Percentiles rank a stretch among this genome's conserved stretches.
These are phyloP conservation scores for Heptranchias perlo DNA, from an alignment of 2,113 vertebrate genomes.

Conservation along the genomic window DNA sequence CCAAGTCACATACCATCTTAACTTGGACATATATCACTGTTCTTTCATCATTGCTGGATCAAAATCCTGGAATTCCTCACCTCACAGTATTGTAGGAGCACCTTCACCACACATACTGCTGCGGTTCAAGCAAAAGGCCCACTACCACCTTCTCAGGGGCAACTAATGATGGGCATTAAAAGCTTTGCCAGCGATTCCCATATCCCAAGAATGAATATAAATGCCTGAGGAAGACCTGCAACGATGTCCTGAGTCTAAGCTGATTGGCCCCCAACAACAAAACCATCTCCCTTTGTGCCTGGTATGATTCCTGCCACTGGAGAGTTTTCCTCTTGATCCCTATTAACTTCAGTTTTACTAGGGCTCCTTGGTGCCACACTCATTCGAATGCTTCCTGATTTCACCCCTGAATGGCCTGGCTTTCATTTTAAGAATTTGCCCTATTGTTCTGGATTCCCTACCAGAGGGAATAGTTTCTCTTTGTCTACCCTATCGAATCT, in stretches of 20 bases:
- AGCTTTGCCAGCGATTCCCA: neutral
- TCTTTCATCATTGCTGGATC: neutral
- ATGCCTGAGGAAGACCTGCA: too few species aligned
- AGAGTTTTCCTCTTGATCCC: neutral
- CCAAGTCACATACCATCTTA: neutral
- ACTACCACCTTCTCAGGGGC: neutral
- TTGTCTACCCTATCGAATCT: too few species aligned
- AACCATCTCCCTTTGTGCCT: neutral
- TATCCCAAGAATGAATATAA: neutral
- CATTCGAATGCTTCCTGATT: too few species aligned
- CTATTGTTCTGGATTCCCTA: too few species aligned
- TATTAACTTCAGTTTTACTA: neutral
- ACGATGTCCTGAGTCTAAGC: too few species aligned
- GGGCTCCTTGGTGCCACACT: too few species aligned
- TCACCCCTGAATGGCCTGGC: too few species aligned
- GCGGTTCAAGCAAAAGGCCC: neutral
- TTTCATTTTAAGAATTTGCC: too few species aligned
- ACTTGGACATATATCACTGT: neutral
- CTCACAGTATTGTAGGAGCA: neutral
- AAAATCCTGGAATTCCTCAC: neutral
- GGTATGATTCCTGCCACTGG: neutral
- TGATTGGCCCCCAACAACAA: too few species aligned
- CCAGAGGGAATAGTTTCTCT: too few species aligned
- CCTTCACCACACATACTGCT: neutral
- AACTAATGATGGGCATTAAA: neutral